Evolutionary conservation across 2,113 vertebrate genomes (phyloP).

Genomic region (Cephalopholis sonnerati): DNA sequence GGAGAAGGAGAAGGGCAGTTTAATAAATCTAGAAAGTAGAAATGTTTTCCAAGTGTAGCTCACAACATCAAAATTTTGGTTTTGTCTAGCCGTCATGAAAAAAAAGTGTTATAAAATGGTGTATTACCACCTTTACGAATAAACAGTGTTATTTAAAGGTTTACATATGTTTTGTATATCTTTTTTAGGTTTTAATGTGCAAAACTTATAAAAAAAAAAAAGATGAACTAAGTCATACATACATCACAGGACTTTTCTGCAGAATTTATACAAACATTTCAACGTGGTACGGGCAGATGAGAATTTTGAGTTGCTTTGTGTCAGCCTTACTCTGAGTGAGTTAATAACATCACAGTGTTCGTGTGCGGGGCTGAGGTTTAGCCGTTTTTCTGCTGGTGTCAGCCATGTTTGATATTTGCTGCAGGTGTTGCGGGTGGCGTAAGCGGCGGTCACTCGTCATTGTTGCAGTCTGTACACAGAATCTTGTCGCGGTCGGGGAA

Average conservation of each 20-base stretch:
- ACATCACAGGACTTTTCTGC: slow-evolving; percentile 23
- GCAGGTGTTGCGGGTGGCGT: not conserved
- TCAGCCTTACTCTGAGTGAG: slow-evolving; percentile 30
- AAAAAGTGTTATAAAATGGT: not conserved
- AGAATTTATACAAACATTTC: slow-evolving; percentile 51
- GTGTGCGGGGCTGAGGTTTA: slow-evolving; percentile 48
- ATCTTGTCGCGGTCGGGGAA: slow-evolving; percentile 91
- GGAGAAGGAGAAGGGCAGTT: not conserved
- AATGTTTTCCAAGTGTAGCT: slow-evolving; percentile 28
- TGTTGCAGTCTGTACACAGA: slow-evolving; percentile 93
- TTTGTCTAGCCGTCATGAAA: not conserved
- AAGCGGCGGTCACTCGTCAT: slow-evolving; percentile 70
- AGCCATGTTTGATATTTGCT: not conserved
- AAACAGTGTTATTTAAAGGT: slow-evolving; percentile 12
- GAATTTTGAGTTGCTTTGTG: slow-evolving; percentile 10
- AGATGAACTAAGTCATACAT: slow-evolving; percentile 7
- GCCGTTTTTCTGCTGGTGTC: not conserved
- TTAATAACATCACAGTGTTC: slow-evolving; percentile 28
- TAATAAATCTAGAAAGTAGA: not conserved
- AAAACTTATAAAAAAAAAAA: slow-evolving; percentile 43
- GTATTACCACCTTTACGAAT: not conserved
- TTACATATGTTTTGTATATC: slow-evolving; percentile 14
- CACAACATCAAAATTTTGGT: slow-evolving; percentile 4
- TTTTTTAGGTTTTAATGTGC: slow-evolving; percentile 40
- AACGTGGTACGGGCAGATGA: slow-evolving; percentile 18